Evolutionary conservation across 2,888 invertebrate species (phyloP).

Genomic region (Lycia hirtaria): DNA sequence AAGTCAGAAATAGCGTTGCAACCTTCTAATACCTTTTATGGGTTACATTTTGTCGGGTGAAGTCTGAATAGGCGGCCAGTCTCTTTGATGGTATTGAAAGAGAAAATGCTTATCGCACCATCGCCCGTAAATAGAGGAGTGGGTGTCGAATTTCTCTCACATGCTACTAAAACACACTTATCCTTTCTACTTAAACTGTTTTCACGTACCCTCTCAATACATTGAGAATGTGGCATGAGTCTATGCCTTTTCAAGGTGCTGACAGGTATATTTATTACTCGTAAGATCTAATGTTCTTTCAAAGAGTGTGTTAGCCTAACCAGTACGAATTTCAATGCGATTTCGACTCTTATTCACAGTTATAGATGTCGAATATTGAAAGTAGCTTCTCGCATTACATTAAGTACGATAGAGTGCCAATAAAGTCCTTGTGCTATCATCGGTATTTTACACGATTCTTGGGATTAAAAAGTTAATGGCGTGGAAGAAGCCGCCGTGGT

Average conservation of each 20-base stretch:
- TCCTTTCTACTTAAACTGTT: constrained; percentile 80
- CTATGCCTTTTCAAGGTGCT: constrained; percentile 63
- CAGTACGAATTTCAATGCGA: constrained; percentile 7
- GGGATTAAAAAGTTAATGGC: constrained; percentile 81
- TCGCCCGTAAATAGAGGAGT: constrained; percentile 79
- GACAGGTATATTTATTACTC: constrained; percentile 53
- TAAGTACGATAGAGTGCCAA: constrained; percentile 20
- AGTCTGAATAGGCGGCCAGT: constrained; percentile 78
- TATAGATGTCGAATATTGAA: constrained; percentile 12
- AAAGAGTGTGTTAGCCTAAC: constrained; percentile 11
- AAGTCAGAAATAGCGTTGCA: constrained; percentile 65
- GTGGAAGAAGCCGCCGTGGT: constrained; percentile 77
- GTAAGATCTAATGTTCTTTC: constrained; percentile 28
- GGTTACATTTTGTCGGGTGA: constrained; percentile 72
- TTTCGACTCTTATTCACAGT: constrained; percentile 4
- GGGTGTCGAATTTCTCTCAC: constrained; percentile 80
- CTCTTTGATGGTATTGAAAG: constrained; percentile 82
- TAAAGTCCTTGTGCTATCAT: constrained; percentile 54
- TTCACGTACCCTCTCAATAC: constrained; percentile 72
- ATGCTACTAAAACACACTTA: constrained; percentile 80
- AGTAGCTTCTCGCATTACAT: constrained; percentile 13
- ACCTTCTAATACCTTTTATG: constrained; percentile 74
- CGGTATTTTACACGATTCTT: constrained; percentile 73
- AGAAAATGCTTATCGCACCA: constrained; percentile 82
- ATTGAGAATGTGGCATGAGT: constrained; percentile 67